phyloP scores from a whole-genome alignment of 2,888 invertebrate genomes.

The Macropis europaea region DNA sequence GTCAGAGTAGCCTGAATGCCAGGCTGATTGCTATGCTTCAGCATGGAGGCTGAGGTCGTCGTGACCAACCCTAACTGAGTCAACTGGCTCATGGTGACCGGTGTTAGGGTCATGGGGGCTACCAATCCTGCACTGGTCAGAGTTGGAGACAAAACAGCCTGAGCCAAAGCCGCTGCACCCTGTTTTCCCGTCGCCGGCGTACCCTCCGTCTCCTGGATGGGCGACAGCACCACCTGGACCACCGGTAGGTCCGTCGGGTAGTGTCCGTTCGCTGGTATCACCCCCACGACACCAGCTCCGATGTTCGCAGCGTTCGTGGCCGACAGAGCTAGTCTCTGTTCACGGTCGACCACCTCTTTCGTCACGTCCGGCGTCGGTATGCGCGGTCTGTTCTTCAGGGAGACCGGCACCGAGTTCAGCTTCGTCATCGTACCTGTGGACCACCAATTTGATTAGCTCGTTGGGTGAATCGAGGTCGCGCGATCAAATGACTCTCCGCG shows the following conservation, averaged over 20 bases:
- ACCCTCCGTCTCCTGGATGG: conserved; percentile 92
- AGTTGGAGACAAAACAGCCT: conserved; percentile 87
- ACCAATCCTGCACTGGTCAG: conserved; percentile 81
- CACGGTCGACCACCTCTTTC: conserved; percentile 88
- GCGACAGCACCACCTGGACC: conserved; percentile 88
- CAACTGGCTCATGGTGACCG: conserved; percentile 84
- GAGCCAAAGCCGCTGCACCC: conserved; percentile 89
- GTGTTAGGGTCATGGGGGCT: conserved; percentile 80
- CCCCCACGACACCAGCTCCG: conserved; percentile 85
- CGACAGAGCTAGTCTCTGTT: conserved; percentile 83
- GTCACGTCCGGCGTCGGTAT: conserved; percentile 94
- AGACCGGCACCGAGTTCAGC: conserved; percentile 85
- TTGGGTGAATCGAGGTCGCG: conserved; percentile 23
- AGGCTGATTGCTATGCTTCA: conserved; percentile 41
- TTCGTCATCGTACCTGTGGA: conserved; percentile 83
- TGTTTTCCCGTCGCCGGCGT: conserved; percentile 79
- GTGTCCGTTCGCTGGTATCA: conserved; percentile 82
- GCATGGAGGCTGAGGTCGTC: conserved; percentile 80
- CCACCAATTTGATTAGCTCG: conserved; percentile 5
- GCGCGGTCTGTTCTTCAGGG: conserved; percentile 90
- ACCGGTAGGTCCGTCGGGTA: conserved; percentile 86
- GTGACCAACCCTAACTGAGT: conserved; percentile 81
- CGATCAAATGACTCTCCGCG: neutral
- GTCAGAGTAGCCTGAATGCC: conserved; percentile 70
- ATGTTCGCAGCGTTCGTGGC: conserved; percentile 78